Evolutionary conservation across 1,140 invertebrate species (phyloP), one percentile per base, ranked within the genome.

Genomic region (Bilobella aurantiaca): DNA sequence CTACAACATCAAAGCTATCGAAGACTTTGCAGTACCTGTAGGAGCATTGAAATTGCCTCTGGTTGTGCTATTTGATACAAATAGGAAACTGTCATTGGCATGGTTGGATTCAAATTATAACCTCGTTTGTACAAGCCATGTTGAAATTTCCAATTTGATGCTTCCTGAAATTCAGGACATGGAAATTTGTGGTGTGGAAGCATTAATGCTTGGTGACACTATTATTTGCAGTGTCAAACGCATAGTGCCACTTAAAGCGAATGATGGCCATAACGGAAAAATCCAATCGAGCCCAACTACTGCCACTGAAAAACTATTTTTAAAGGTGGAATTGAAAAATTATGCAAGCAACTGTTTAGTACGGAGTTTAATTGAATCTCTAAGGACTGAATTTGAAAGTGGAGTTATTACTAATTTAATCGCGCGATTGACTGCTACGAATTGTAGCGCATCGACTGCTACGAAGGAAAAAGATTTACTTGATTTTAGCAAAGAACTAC

Each of bases 21-120:
- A 65, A 62, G 71, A 73, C 58, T 73, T 69, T 58, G 21, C 53
- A 1, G 65, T 66, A 57, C 30, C 60, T 3, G 30, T 14, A 30
- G 58, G 46, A 18, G 23, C 23, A 25, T n/a, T 31, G 16, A 16
- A 30, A 2, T 34, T 67, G 3, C 42, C 58, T 28, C 16, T 70
- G 18, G 23, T 73, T 30, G 28, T 69, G 8, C 30, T 64, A 0
- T 28, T 73, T 2, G 30, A 30, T 5, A 63, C 56, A 0, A 60
- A 25, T 27, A 59, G 64, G 14, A 28, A 60, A 16, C 14, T 73
- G 3, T 66, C 64, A 64, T 63, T 73, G 28, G 65, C 31, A 1
- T 73, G 63, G 65, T 46, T 72, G n/a, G 68, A 73, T 64, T 25
- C 27, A 27, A 46, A 68, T 56, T 69, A 42, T 42, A 42, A 42